Evolutionary conservation across 2,113 vertebrate genomes (phyloP), one percentile per base, ranked within the genome.

Genomic region (Poecile atricapillus): DNA sequence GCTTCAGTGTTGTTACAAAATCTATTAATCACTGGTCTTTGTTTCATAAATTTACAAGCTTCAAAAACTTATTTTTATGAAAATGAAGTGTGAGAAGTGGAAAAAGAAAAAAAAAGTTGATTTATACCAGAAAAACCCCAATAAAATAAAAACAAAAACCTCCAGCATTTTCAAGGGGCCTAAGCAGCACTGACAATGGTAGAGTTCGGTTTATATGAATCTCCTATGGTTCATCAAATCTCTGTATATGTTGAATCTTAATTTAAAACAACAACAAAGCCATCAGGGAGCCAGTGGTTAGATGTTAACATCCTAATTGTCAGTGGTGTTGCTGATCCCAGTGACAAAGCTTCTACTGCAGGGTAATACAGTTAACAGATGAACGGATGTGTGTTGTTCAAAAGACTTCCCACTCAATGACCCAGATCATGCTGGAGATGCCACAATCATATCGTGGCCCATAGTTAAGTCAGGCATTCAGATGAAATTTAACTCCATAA

Each of bases 71-170:
- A 12, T 63, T 84, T 76, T 82, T 20, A 56, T 50, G 7, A n/a
- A 67, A 71, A 74, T 39, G 2, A 90, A 80, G 5, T 39, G 5
- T 67, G 59, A 94, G 11, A 19, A 30, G 4, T 7, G 11, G 44
- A 18, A 28, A 39, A n/a, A 28, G 13, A 14, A 37, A 27, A 39
- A n/a, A 37, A 35, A 69, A 11, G 1, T 30, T 39, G 41, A 85
- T 59, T 55, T 9, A 1, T 75, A 39, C 4, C 12, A 28, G 4
- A 28, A 49, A 41, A 75, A 0, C 1, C 3, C 11, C 3, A 20
- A 4, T 16, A 47, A 35, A 71, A 37, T 6, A 28, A 49, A 44
- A 4, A 3, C 0, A 70, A 52, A 10, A 7, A 2, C 3, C 0
- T 3, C 0, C 13, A 53, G 5, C 3, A 33, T 47, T 79, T 70